phyloP scores from a whole-genome alignment of 2,113 vertebrate species.

The Lynx canadensis region DNA sequence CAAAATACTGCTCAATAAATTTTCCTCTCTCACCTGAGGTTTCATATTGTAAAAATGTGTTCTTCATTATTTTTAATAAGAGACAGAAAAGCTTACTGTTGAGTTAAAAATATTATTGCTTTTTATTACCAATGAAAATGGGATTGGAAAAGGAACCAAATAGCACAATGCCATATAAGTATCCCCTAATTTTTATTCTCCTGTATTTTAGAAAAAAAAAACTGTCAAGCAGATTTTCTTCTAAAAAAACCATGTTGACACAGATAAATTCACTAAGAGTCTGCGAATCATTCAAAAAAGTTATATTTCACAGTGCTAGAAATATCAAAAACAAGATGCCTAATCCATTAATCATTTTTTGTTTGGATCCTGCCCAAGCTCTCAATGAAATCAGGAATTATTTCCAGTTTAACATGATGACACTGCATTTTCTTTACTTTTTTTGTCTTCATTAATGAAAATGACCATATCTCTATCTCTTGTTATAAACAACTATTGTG shows the following conservation, averaged over 20 bases:
- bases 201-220: conserved; percentile 2
- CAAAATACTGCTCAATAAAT: conserved; percentile 8
- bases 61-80: background rate
- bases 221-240: background rate
- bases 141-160: background rate
- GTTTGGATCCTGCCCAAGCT: background rate
- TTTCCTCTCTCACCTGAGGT: background rate
- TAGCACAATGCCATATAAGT: background rate
- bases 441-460: background rate
- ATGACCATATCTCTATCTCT: background rate
- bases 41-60: background rate
- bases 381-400: background rate
- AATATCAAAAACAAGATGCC: background rate
- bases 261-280: background rate
- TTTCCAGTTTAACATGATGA: background rate
- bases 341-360: background rate
- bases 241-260: background rate
- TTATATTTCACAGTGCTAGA: background rate
- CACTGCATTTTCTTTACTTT: background rate
- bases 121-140: background rate
- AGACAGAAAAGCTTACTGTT: conserved; percentile 13
- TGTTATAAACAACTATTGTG: background rate
- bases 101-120: background rate
- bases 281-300: background rate
- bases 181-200: background rate